Evolutionary conservation across 2,113 vertebrate species (phyloP), one percentile per base, ranked within the genome.

Genomic region (Pseudopodoces humilis): DNA sequence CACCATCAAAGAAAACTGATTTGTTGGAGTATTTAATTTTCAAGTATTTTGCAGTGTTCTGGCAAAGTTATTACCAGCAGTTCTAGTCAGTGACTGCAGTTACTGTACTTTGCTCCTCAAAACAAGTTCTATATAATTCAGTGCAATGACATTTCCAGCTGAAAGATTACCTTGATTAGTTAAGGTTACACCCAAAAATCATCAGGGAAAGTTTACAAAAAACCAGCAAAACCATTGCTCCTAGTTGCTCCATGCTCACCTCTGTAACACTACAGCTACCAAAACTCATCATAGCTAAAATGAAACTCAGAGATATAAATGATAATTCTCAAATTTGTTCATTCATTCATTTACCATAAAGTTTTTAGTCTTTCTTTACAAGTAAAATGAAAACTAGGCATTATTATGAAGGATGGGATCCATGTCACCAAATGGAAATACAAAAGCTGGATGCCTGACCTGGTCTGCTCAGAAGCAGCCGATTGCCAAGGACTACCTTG

Each of bases 1-100:
- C 76, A 59, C 23, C 63, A 88, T 31, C 70, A 78, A 82, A 79
- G 41, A 93, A 50, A 59, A 70, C 39, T 62, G 76, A 60, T 77
- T 91, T 91, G 47, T 52, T 72, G 53, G 70, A 80, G 47, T 55
- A 65, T 35, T 95, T 89, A 44, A 65, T 89, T 86, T 86, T 94
- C 81, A 67, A 83, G 63, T 63, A 65, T 44, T 87, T 76, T 90
- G 50, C 71, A 52, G 50, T 74, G 55, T 83, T 76, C 83, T 58
- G 89, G 28, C 76, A 47, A 86, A 88, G 60, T 49, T 24, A 27
- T n/a, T 23, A 35, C 15, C 55, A 53, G 64, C 15, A 69, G n/a
- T 30, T 79, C 43, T 64, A 37, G 28, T 52, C 50, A 50, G 49
- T 59, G 87, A 60, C 62, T 30, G 9, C 41, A 56, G 67, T 50